Conservation (phyloP, 2,113 vertebrate genomes). For the Saguinus midas region DNA sequence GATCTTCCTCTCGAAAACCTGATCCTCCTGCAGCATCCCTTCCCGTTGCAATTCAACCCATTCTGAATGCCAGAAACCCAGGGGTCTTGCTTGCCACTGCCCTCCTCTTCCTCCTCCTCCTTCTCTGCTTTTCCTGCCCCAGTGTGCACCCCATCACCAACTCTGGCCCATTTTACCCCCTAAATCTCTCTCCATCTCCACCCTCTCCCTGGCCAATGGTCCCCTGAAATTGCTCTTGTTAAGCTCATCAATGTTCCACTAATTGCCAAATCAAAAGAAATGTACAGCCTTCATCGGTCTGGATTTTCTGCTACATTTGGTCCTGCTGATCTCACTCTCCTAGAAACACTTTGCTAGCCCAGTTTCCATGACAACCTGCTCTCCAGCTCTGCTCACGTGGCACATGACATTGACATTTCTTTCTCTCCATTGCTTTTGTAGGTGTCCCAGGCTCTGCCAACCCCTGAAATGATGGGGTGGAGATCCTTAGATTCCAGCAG, state of each 20-base stretch:
- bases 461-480: not conserved
- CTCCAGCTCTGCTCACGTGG: constrained; percentile 36
- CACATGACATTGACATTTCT: constrained; percentile 52
- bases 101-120: not conserved
- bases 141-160: not conserved
- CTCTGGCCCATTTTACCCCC: not conserved
- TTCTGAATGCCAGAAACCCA: not conserved
- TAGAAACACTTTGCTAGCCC: constrained; percentile 47
- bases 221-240: constrained; percentile 51
- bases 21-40: too few species aligned
- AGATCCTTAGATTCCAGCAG: not conserved
- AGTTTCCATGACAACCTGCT: constrained; percentile 74
- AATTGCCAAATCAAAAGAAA: constrained; percentile 73
- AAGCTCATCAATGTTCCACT: constrained; percentile 60
- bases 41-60: not conserved
- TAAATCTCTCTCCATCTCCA: not conserved
- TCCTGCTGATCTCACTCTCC: constrained; percentile 59
- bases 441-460: not conserved
- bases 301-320: constrained; percentile 74
- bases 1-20: not conserved
- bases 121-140: too few species aligned
- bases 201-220: not conserved
- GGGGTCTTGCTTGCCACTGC: not conserved
- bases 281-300: constrained; percentile 41
- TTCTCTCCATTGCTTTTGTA: constrained; percentile 23